Percentiles rank a stretch among this genome's conserved stretches.
Evolutionary conservation across 2,797 vertebrate genomes (phyloP).

Genomic region (Paramormyrops hopkinsi): DNA sequence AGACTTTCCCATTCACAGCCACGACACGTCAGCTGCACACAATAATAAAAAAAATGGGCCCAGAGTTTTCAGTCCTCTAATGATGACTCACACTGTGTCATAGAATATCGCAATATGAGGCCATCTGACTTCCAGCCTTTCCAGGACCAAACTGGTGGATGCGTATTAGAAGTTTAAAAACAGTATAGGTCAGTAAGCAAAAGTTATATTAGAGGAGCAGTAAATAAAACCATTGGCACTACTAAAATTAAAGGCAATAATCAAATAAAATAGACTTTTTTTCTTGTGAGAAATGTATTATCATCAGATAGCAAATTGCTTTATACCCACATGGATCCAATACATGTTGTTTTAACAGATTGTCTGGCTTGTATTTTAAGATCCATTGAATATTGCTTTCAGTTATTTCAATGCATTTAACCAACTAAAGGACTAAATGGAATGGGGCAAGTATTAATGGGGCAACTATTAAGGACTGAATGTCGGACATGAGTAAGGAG

Average conservation of each 20-base stretch:
- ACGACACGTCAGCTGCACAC: neutral
- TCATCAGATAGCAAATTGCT: neutral
- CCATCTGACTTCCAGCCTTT: neutral
- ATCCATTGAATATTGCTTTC: neutral
- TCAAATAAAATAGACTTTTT: neutral
- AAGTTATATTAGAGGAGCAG: neutral
- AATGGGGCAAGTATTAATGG: neutral
- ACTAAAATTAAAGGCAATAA: neutral
- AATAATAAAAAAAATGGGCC: neutral
- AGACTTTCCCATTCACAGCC: neutral
- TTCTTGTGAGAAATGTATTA: neutral
- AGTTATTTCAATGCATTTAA: neutral
- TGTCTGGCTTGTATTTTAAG: neutral
- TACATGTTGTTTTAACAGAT: neutral
- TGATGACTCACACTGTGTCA: neutral
- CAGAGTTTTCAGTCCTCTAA: neutral
- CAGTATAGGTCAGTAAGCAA: neutral
- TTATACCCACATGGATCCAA: neutral
- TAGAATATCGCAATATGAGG: neutral
- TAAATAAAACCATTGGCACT: neutral
- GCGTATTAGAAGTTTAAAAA: neutral
- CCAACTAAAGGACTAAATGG: neutral
- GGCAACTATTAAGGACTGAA: neutral
- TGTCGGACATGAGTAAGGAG: neutral
- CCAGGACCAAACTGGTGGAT: neutral